Evolutionary conservation across 2,113 vertebrate species (phyloP).

Genomic region (Lepisosteus osseus): DNA sequence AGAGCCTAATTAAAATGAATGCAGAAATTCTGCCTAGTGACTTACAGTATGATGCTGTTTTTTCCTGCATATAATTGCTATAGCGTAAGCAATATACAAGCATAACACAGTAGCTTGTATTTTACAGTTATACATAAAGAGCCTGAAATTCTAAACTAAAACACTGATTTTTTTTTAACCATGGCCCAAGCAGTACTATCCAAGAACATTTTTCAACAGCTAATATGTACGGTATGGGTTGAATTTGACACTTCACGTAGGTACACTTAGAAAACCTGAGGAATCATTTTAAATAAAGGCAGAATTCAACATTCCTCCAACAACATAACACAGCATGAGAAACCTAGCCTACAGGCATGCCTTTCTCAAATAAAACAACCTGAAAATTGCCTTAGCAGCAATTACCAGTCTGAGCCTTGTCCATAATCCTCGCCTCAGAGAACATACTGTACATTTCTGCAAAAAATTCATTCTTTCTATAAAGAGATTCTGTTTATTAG

Average conservation of each 20-base stretch:
- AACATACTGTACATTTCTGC: conserved; percentile 35
- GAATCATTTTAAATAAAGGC: not conserved
- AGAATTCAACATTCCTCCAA: not conserved
- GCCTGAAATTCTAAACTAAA: no score
- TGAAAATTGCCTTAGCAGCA: conserved; percentile 38
- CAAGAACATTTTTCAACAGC: not conserved
- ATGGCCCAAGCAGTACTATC: no score
- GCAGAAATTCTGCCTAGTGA: no score
- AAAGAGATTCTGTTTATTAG: conserved; percentile 50
- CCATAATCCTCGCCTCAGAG: conserved; percentile 37
- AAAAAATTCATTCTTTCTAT: conserved; percentile 32
- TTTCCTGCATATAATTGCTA: no score
- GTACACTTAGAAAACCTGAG: not conserved
- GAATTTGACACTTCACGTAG: not conserved
- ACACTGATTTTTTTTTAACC: no score
- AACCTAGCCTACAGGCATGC: conserved; percentile 7
- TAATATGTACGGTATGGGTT: not conserved
- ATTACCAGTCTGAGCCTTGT: conserved; percentile 23
- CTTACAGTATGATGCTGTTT: no score
- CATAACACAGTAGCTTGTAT: no score
- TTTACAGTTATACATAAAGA: no score
- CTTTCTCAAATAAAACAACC: conserved; percentile 14
- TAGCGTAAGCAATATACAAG: no score
- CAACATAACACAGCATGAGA: not conserved
- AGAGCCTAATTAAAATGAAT: no score